Percentiles rank a stretch among this genome's conserved stretches.
Conservation (phyloP, 2,888 invertebrate genomes). For the Mamestra brassicae region DNA sequence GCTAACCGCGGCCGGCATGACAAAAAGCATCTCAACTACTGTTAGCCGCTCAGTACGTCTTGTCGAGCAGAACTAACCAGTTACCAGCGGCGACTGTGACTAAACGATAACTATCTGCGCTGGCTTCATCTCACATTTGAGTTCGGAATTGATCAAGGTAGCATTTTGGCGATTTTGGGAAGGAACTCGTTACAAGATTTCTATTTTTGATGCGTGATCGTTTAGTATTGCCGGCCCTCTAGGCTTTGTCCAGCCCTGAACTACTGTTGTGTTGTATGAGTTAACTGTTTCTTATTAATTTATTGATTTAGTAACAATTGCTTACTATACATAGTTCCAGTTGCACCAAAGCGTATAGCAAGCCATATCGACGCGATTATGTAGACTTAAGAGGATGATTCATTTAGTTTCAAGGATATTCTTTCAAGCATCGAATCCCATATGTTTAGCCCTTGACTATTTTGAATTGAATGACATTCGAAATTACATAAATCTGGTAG, state of each 20-base stretch:
- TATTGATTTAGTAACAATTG: too few relatives aligned
- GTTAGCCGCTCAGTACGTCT: conserved; percentile 52
- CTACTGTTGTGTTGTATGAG: conserved; percentile 4
- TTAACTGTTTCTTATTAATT: neutral
- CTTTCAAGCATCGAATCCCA: neutral
- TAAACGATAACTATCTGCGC: conserved; percentile 58
- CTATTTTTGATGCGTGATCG: conserved; percentile 16
- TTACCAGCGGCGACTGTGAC: conserved; percentile 42
- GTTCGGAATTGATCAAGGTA: conserved; percentile 41
- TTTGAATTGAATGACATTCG: neutral
- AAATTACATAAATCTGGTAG: neutral
- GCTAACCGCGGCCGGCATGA: conserved; percentile 40
- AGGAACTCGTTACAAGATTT: conserved; percentile 16
- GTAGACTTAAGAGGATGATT: neutral
- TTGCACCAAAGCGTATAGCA: too few relatives aligned
- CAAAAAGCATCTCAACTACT: conserved; percentile 57
- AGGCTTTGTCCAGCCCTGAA: conserved; percentile 3
- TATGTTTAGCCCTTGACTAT: neutral
- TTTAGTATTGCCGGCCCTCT: neutral
- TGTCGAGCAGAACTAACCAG: conserved; percentile 52
- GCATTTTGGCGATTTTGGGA: conserved; percentile 33
- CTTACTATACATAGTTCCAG: too few relatives aligned
- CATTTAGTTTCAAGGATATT: neutral
- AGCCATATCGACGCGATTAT: neutral
- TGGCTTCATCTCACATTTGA: conserved; percentile 52